Base-by-base conservation (phyloP, 2,888 invertebrate species). In the Uloborus plumipes region DNA sequence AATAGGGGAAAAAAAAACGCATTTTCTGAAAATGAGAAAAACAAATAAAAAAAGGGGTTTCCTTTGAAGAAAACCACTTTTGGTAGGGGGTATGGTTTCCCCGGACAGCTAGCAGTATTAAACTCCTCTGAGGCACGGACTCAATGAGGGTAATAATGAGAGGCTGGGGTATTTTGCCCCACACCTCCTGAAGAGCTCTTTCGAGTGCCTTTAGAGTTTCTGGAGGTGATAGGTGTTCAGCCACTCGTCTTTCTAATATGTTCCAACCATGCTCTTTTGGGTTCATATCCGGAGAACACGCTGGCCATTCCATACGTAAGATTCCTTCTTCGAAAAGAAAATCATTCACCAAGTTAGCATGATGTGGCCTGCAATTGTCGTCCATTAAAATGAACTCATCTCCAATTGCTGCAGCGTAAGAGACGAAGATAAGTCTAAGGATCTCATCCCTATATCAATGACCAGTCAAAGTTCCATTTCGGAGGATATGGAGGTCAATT, bases 401-500 rank as follows among this genome's bases (percentile, higher is more conserved):
- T 49, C 51, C 55, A 1, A 53, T 69, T 69, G 51, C 18, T 69
- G 18, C 69, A 53, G 69, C 69, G 20, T 69, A 51, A 58, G 39
- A 31, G 55, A 55, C 26, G 22, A 70, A 31, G 58, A 31, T 53
- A n/a, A 18, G 20, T n/a, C n/a, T n/a, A n/a, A n/a, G n/a, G n/a
- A n/a, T n/a, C n/a, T n/a, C n/a, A n/a, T n/a, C n/a, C n/a, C n/a
- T n/a, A n/a, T n/a, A n/a, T n/a, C n/a, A n/a, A n/a, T n/a, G n/a
- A n/a, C n/a, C n/a, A n/a, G n/a, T n/a, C n/a, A n/a, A n/a, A n/a
- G n/a, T n/a, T n/a, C n/a, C n/a, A n/a, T n/a, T n/a, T n/a, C n/a
- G n/a, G n/a, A n/a, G n/a, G n/a, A n/a, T n/a, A n/a, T n/a, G n/a
- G n/a, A n/a, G n/a, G n/a, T n/a, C n/a, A n/a, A n/a, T n/a, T n/a